Evolutionary conservation across 2,113 vertebrate species (phyloP).

Genomic region (Indicator maculatus): DNA sequence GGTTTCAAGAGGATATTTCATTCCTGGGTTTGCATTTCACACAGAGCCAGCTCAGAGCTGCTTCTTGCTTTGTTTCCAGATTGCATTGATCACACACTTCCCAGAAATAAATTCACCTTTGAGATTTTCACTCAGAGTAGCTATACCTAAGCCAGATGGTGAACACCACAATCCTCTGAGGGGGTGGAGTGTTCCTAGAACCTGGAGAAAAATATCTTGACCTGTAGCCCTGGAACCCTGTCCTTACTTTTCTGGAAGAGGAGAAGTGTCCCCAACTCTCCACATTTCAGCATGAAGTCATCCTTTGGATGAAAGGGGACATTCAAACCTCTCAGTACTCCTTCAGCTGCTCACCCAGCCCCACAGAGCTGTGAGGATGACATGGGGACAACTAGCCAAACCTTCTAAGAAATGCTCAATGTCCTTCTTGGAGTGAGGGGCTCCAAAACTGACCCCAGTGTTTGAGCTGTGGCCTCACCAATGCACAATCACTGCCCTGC

Average conservation of each 20-base stretch:
- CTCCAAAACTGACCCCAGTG: too few species aligned
- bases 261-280: rapidly evolving
- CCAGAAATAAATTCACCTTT: not conserved
- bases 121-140: not conserved
- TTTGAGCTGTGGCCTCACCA: too few species aligned
- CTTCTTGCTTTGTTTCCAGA: not conserved
- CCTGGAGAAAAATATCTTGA: not conserved
- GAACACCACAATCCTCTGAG: rapidly evolving
- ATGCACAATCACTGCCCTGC: too few species aligned
- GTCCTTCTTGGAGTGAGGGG: too few species aligned
- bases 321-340: too few species aligned
- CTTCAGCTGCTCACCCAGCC: too few species aligned
- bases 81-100: not conserved
- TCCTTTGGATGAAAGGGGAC: not conserved
- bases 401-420: too few species aligned
- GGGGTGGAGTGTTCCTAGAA: not conserved
- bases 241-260: not conserved
- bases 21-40: not conserved
- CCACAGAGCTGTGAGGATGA: too few species aligned
- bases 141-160: not conserved
- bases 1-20: slow-evolving; percentile 4
- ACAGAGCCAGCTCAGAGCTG: not conserved
- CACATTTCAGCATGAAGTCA: not conserved
- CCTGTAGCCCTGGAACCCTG: not conserved
- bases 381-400: too few species aligned